Conservation (phyloP, 2,113 vertebrate species). For the Hystrix brachyura region DNA sequence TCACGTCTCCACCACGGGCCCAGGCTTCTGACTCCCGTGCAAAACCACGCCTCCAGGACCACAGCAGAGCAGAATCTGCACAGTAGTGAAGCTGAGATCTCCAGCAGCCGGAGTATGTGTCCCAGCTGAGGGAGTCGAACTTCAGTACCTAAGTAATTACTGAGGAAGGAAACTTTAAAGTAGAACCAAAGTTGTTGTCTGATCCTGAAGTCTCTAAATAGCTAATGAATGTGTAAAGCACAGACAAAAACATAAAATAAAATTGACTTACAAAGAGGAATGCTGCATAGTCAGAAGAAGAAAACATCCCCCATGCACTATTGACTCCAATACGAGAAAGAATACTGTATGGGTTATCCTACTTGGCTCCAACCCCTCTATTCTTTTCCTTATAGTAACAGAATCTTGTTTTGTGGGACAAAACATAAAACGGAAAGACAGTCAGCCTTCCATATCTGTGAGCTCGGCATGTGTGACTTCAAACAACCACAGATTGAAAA, state of each 20-base stretch:
- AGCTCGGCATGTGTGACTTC: neutral
- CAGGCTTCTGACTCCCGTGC: neutral
- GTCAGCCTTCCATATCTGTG: neutral
- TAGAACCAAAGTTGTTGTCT: neutral
- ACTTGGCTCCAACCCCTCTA: neutral
- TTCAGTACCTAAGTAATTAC: neutral
- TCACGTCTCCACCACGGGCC: neutral
- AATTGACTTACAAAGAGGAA: neutral
- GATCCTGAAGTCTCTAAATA: neutral
- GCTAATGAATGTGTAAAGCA: neutral
- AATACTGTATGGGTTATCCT: neutral
- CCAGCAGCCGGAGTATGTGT: too few species aligned
- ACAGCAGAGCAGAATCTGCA: neutral
- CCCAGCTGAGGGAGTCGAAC: neutral
- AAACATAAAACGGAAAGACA: neutral
- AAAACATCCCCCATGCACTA: neutral
- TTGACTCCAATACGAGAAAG: neutral
- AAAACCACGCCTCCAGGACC: neutral
- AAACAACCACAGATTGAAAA: neutral
- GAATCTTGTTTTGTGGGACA: neutral
- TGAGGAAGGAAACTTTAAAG: neutral
- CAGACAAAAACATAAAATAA: neutral
- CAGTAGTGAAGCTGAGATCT: neutral
- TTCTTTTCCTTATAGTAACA: neutral
- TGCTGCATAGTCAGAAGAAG: neutral